Percentiles rank a stretch among this genome's conserved stretches.
phyloP scores from a whole-genome alignment of 2,113 vertebrate species.

The Phalacrocorax carbo region DNA sequence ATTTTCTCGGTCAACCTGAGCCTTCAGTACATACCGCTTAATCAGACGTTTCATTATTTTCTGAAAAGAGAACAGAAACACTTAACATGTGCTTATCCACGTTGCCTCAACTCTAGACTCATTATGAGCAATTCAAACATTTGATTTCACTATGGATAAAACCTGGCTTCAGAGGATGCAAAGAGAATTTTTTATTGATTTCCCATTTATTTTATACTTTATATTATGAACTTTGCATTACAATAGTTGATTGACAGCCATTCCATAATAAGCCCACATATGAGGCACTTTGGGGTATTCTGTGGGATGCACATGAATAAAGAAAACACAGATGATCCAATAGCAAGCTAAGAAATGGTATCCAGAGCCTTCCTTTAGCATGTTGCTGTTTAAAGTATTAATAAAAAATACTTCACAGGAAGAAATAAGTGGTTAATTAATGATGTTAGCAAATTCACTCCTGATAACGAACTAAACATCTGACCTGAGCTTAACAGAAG shows the following conservation, averaged over 20 bases:
- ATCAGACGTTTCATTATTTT: constrained; percentile 98
- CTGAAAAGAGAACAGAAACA: constrained; percentile 70
- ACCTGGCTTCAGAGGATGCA: background rate
- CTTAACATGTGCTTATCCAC: background rate
- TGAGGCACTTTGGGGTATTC: background rate
- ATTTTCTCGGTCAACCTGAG: constrained; percentile 94
- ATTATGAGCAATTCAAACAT: background rate
- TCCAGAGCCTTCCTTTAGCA: background rate
- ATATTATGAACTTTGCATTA: no score
- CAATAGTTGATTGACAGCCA: background rate
- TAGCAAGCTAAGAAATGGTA: background rate
- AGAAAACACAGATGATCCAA: background rate
- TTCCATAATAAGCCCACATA: background rate
- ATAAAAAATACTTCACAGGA: background rate
- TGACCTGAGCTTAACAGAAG: background rate
- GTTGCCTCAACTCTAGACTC: background rate
- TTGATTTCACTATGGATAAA: background rate
- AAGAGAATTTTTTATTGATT: background rate
- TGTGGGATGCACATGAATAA: background rate
- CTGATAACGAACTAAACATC: background rate
- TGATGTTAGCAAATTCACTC: background rate
- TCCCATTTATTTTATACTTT: background rate
- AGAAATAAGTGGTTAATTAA: background rate
- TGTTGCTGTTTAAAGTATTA: background rate
- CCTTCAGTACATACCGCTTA: constrained; percentile 94